These are phyloP conservation scores for Limnodromus scolopaceus DNA, from an alignment of 2,797 vertebrate genomes.

Conservation along the genomic window DNA sequence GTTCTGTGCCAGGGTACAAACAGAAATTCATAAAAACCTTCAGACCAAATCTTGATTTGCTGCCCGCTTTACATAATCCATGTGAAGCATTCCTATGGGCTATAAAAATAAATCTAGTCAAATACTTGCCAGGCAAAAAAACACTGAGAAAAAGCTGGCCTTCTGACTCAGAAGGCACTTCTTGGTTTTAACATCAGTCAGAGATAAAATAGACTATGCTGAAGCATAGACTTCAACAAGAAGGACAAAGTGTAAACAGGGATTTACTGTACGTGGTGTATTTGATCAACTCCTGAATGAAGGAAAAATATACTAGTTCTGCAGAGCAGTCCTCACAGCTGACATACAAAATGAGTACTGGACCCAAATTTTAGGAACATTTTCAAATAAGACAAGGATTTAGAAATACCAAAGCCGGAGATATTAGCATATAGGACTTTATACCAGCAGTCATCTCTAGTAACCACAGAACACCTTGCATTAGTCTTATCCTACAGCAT, in stretches of 20 bases:
- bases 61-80: background rate
- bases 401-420: background rate
- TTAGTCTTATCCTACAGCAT: background rate
- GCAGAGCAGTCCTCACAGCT: background rate
- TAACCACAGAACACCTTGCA: background rate
- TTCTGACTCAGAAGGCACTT: background rate
- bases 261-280: background rate
- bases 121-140: background rate
- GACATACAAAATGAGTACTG: background rate
- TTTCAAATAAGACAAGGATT: background rate
- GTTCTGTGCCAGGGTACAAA: background rate
- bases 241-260: background rate
- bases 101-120: background rate
- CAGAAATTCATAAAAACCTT: background rate
- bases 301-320: background rate
- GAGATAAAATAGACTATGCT: background rate
- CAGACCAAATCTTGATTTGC: background rate
- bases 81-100: background rate
- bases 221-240: background rate
- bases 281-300: background rate
- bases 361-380: background rate
- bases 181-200: background rate
- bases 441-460: background rate
- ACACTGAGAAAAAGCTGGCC: background rate
- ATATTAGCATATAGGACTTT: background rate